These are phyloP conservation scores for Ploceus nigricollis DNA, from an alignment of 2,113 vertebrate genomes.

Conservation along the genomic window DNA sequence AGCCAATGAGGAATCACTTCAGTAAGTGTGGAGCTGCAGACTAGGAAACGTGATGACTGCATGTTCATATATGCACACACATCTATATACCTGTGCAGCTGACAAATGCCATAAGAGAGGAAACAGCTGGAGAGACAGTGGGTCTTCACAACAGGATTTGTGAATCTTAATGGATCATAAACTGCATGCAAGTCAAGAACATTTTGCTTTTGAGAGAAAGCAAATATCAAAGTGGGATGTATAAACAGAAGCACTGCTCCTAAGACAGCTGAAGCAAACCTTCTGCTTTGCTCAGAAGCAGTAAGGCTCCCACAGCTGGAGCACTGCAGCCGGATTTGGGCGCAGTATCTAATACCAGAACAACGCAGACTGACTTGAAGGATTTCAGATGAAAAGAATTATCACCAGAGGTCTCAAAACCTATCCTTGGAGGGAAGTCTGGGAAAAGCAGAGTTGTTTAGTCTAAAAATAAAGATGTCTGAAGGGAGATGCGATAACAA, in stretches of 20 bases:
- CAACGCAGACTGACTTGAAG: not conserved
- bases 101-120: not conserved
- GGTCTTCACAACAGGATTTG: not conserved
- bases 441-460: conserved; percentile 24
- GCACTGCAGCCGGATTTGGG: not conserved
- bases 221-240: not conserved
- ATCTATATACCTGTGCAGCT: not conserved
- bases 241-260: not conserved
- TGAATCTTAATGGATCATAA: not conserved
- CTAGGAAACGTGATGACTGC: not conserved
- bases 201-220: not conserved
- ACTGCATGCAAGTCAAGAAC: not conserved
- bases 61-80: not conserved
- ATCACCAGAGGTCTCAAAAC: conserved; percentile 9
- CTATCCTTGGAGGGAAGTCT: not conserved
- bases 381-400: conserved; percentile 40
- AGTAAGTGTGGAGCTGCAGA: not conserved
- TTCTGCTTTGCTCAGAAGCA: not conserved
- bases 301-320: not conserved
- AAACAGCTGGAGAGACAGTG: not conserved
- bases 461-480: conserved; percentile 49
- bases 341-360: not conserved
- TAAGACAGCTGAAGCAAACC: not conserved
- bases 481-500: not conserved
- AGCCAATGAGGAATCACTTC: not conserved